Percentiles rank a stretch among this genome's conserved stretches.
phyloP scores from a whole-genome alignment of 2,113 vertebrate species.

The Clarias magur region DNA sequence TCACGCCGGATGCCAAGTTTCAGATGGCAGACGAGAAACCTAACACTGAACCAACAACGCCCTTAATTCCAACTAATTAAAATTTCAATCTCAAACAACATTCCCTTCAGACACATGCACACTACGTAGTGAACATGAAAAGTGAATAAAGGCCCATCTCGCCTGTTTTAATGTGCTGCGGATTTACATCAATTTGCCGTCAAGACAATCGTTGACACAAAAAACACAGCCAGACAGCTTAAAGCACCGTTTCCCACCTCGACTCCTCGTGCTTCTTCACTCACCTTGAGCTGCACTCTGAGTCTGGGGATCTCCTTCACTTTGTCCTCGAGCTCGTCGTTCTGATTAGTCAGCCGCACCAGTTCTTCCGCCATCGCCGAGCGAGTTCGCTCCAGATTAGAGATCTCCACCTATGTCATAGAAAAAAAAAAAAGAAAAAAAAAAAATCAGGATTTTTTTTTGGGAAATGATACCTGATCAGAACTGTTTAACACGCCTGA shows the following conservation, averaged over 20 bases:
- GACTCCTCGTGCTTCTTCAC: background rate
- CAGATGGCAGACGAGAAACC: too few relatives aligned
- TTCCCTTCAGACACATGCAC: background rate
- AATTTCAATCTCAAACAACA: background rate
- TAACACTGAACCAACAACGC: too few relatives aligned
- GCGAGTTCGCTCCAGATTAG: slow-evolving; percentile 88
- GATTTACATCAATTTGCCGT: background rate
- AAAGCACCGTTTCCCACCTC: background rate
- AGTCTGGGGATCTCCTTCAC: slow-evolving; percentile 89
- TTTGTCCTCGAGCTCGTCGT: slow-evolving; percentile 92
- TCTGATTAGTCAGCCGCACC: slow-evolving; percentile 92
- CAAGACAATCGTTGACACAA: background rate
- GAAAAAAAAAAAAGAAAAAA: too few relatives aligned
- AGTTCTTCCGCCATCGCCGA: slow-evolving; percentile 93
- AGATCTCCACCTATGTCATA: slow-evolving; percentile 85
- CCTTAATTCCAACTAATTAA: background rate
- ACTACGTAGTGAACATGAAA: background rate
- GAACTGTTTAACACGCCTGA: background rate
- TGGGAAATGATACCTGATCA: background rate
- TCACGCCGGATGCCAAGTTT: too few relatives aligned
- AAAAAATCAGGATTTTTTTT: too few relatives aligned
- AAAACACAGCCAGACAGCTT: background rate
- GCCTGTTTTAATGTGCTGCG: background rate
- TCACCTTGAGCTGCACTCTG: slow-evolving; percentile 83
- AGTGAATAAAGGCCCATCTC: background rate